A percentile compares a stretch with the other conserved stretches of the same genome.
These are phyloP conservation scores for Nansenia antarctica DNA, from an alignment of 2,113 vertebrate genomes.

Conservation along the genomic window DNA sequence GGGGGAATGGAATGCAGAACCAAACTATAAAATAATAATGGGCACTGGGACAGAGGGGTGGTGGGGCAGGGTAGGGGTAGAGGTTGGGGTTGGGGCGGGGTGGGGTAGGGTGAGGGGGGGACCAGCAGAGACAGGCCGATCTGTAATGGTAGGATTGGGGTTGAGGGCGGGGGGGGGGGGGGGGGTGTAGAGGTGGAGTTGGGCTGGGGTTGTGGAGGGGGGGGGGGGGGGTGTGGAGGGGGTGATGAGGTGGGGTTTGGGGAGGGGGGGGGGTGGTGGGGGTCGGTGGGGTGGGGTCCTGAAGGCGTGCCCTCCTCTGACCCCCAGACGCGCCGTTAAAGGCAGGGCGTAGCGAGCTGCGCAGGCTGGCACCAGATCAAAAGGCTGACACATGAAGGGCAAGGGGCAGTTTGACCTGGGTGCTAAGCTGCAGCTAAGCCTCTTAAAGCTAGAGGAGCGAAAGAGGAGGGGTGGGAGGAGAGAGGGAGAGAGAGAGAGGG, in stretches of 20 bases:
- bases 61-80: conserved; percentile 41
- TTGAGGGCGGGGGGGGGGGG: conserved; percentile 62
- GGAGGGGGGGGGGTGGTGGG: conserved; percentile 27
- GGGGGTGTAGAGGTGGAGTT: conserved; percentile 29
- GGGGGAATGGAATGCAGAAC: conserved; percentile 99
- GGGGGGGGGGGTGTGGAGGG: conserved; percentile 64
- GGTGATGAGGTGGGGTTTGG: conserved; percentile 11
- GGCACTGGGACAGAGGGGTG: conserved; percentile 79
- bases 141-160: too few relatives aligned
- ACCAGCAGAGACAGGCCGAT: too few relatives aligned
- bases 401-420: conserved; percentile 90
- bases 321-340: conserved; percentile 78
- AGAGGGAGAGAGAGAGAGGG: conserved; percentile 41
- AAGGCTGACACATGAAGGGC: conserved; percentile 91
- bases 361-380: conserved; percentile 90
- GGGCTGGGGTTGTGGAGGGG: conserved; percentile 48
- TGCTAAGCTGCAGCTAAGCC: conserved; percentile 85
- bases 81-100: too few relatives aligned
- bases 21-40: conserved; percentile 99
- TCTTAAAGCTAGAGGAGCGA: conserved; percentile 88
- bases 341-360: conserved; percentile 78
- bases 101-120: conserved; percentile 65
- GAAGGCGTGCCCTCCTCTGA: conserved; percentile 78
- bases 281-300: conserved; percentile 72
- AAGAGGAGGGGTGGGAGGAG: conserved; percentile 45